Evolutionary conservation across 2,113 vertebrate genomes (phyloP), one percentile per base, ranked within the genome.

Genomic region (Passer domesticus): DNA sequence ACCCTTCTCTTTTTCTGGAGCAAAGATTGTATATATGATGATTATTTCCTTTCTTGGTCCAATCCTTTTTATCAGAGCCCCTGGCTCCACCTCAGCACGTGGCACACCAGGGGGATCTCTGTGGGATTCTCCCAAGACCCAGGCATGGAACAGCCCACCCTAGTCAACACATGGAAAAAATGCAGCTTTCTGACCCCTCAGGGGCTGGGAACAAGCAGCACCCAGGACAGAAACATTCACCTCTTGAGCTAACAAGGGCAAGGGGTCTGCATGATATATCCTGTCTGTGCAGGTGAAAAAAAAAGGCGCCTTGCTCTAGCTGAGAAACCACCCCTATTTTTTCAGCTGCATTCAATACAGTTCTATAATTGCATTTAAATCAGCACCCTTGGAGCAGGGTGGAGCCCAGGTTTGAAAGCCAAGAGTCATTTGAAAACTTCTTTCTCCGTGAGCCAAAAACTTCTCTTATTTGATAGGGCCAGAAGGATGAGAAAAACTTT

Each of bases 11-110:
- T 41, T 50, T 69, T 16, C 22, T 41, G 52, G 30, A 27, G 15
- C 23, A 37, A 43, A 43, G 4, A 9, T 8, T 41, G 19, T 7
- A 24, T 8, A 13, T 1, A 19, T 4, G 27, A 7, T 5, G 6
- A 60, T 60, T 9, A 15, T 59, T 56, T 59, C 37, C 41, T 46
- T 55, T 33, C 30, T 35, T 67, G 35, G 39, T 27, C 49, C 52
- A 72, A 15, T 24, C 15, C 0, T 1, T 21, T 76, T 60, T 7
- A 41, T 44, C 67, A 63, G 21, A 60, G 23, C 25, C 30, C 17
- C 3, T 1, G 4, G 56, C 21, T 37, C 41, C 41, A n/a, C 24
- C 24, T 60, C 47, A 43, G 33, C 18, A 9, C 0, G 0, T 3
- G 31, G 28, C 44, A 72, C 60, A 46, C 25, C 23, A 30, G 50